These are phyloP conservation scores for Pristis pectinata DNA, from an alignment of 2,797 vertebrate species.

Conservation along the genomic window DNA sequence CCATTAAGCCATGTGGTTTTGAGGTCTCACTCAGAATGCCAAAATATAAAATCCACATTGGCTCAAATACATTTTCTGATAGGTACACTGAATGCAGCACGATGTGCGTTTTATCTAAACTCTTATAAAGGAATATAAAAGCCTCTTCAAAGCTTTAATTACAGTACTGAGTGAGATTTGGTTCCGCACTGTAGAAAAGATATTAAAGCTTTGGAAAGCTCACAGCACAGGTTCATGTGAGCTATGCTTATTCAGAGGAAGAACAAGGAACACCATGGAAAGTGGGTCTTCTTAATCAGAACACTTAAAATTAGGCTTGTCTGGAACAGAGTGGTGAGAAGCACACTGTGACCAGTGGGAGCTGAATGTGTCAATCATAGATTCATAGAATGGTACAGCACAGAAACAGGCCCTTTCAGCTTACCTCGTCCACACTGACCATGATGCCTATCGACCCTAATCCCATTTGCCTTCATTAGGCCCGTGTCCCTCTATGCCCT, in stretches of 20 bases:
- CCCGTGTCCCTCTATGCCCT: no score
- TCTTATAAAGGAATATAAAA: not conserved
- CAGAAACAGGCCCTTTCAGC: no score
- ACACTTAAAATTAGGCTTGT: not conserved
- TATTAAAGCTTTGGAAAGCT: not conserved
- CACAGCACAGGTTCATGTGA: not conserved
- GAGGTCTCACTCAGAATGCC: not conserved
- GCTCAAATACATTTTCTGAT: not conserved
- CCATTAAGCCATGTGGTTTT: not conserved
- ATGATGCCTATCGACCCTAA: no score
- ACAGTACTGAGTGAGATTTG: not conserved
- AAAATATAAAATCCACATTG: not conserved
- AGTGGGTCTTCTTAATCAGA: not conserved
- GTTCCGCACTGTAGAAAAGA: not conserved
- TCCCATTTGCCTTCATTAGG: no score
- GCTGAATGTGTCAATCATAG: no score
- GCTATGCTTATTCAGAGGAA: not conserved
- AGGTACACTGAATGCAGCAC: not conserved
- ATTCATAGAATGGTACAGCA: no score
- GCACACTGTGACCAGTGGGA: not conserved
- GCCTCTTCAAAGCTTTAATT: not conserved
- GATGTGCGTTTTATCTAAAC: not conserved
- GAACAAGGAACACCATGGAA: not conserved
- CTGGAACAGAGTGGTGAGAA: not conserved
- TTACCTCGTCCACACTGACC: no score